Conservation (phyloP, 2,113 vertebrate species). For the Arizona elegans region DNA sequence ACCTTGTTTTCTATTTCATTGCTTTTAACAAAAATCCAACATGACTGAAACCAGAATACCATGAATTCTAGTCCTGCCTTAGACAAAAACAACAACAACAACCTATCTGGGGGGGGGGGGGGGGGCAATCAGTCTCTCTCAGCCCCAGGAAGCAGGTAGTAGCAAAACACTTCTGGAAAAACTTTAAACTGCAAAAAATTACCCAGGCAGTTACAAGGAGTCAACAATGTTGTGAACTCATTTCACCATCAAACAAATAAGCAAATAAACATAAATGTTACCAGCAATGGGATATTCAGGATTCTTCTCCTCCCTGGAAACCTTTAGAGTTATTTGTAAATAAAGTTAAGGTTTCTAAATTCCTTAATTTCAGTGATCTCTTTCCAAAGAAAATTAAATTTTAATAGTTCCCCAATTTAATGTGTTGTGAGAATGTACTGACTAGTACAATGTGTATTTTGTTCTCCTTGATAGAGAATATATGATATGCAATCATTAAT, state of each 20-base stretch:
- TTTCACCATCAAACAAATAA: background rate
- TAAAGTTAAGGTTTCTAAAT: background rate
- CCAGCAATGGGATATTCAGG: background rate
- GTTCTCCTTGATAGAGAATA: background rate
- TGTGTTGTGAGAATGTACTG: background rate
- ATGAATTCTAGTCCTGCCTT: background rate
- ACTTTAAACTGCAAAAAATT: background rate
- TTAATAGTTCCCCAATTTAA: background rate
- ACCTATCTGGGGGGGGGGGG: background rate
- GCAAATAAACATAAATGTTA: background rate
- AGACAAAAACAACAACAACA: background rate
- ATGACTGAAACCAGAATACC: background rate
- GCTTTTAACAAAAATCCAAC: background rate
- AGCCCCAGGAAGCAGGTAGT: background rate
- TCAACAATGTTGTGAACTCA: background rate
- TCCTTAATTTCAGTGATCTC: background rate
- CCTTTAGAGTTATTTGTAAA: background rate
- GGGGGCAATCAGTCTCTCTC: background rate
- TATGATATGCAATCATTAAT: background rate
- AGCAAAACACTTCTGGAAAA: background rate
- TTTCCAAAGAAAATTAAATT: background rate
- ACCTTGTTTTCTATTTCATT: background rate
- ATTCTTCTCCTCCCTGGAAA: background rate
- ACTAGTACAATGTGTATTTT: background rate
- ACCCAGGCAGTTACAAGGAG: background rate